Base-by-base conservation (phyloP, 1,140 invertebrate genomes). In the Drepana arcuata region DNA sequence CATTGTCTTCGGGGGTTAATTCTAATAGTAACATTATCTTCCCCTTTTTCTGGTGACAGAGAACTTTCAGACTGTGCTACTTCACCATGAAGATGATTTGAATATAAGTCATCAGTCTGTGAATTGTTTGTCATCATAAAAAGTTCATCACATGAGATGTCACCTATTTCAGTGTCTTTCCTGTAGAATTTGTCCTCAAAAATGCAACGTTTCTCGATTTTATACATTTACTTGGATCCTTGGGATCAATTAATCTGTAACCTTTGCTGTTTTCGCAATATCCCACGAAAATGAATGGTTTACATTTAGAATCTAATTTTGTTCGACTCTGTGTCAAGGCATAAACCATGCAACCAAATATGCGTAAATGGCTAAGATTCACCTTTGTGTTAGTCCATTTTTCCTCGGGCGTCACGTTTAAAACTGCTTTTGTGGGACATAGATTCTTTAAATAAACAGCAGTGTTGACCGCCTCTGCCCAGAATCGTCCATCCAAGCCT, bases 391-490 rank as follows among this genome's bases (percentile, higher is more conserved):
- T 27, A 1, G 24, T 41, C 40, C 40, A 57, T 16, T 39, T 42
- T 30, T 50, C 51, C 7, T 55, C 41, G 0, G 51, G 51, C 7
- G 30, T 33, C 2, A 2, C 1, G n/a, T 42, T 34, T 6, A 18
- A 23, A 2, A 51, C 29, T 21, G 42, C 48, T 12, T 45, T 56
- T 2, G 49, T 59, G 13, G 58, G 62, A 4, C 48, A 37, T 25
- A 68, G 42, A 34, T 85, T 85, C 23, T 60, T 66, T 5, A 85
- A 35, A 41, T 83, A 83, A 6, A 61, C 57, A 4, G 81, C 74
- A 3, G 66, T 77, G 3, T 49, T 41, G 1, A 39, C 42, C 2
- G 42, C 42, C 16, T 45, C 84, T 7, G 68, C 78, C 84, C 84
- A 86, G 48, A 64, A 80, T 9, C 36, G 41, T 12, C 66, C 63